Conservation (phyloP, 2,888 invertebrate genomes). For the Sturmia bella region DNA sequence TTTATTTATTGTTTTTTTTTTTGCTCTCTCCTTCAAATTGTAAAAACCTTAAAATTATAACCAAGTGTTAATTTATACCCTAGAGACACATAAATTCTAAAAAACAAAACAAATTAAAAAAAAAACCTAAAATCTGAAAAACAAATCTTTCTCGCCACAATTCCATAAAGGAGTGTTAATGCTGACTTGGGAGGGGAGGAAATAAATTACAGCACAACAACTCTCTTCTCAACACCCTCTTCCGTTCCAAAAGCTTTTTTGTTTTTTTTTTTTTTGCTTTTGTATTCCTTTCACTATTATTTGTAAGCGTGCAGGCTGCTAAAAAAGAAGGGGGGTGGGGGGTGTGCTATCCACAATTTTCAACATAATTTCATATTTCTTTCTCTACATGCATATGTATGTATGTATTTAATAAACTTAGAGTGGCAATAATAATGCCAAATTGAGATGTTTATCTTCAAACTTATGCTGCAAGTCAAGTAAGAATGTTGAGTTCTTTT, state of each 20-base stretch:
- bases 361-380: conserved; percentile 35
- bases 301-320: neutral
- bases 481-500: conserved; percentile 19
- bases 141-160: conserved; percentile 61
- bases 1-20: too few species aligned
- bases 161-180: conserved; percentile 61
- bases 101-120: conserved; percentile 1
- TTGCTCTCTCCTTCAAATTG: conserved; percentile 13
- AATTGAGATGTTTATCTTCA: conserved; percentile 44
- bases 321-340: conserved; percentile 34
- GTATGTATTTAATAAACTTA: conserved; percentile 32
- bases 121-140: conserved; percentile 40
- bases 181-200: conserved; percentile 51
- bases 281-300: neutral
- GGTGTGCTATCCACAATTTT: conserved; percentile 43
- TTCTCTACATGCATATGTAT: neutral
- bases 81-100: conserved; percentile 60
- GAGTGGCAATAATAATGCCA: conserved; percentile 34
- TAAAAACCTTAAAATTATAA: conserved; percentile 47
- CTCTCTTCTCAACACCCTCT: conserved; percentile 32
- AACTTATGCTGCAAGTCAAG: conserved; percentile 59
- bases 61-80: conserved; percentile 67
- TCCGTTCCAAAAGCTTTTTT: conserved; percentile 34
- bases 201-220: conserved; percentile 4
- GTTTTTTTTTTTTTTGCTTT: neutral